Percentiles rank a stretch among this genome's conserved stretches.
Evolutionary conservation across 2,797 vertebrate species (phyloP).

Genomic region (Selene dorsalis): DNA sequence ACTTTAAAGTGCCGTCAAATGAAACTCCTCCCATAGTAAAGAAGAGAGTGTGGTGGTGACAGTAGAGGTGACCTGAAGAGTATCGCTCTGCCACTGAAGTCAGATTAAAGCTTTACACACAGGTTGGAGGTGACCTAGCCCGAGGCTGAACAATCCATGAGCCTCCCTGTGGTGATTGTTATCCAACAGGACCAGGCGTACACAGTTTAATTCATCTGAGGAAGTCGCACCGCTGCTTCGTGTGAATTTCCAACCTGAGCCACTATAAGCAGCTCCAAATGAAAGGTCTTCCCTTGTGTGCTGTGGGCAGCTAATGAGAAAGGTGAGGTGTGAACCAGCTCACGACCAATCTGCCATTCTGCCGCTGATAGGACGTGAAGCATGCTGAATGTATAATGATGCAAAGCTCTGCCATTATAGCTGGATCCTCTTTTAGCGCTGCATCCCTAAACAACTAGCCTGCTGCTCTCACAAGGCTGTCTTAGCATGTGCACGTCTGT

Average conservation of each 20-base stretch:
- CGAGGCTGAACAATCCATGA: constrained; percentile 58
- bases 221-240: constrained; percentile 45
- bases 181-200: constrained; percentile 26
- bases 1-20: constrained; percentile 68
- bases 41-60: constrained; percentile 42
- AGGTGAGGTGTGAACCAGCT: constrained; percentile 36
- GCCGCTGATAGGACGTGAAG: background rate
- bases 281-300: constrained; percentile 31
- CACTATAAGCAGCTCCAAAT: constrained; percentile 34
- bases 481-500: constrained; percentile 38
- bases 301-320: constrained; percentile 52
- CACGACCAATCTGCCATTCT: constrained; percentile 37
- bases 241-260: constrained; percentile 49
- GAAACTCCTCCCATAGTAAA: constrained; percentile 32
- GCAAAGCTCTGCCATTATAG: constrained; percentile 37
- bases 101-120: constrained; percentile 68
- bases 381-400: constrained; percentile 48
- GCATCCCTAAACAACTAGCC: constrained; percentile 46
- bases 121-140: constrained; percentile 66
- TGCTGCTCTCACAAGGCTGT: constrained; percentile 43
- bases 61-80: constrained; percentile 68
- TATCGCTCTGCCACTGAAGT: constrained; percentile 54
- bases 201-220: background rate
- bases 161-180: constrained; percentile 60
- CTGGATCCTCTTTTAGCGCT: constrained; percentile 32